A percentile compares a stretch with the other conserved stretches of the same genome.
phyloP scores from a whole-genome alignment of 2,888 invertebrate genomes.

The Catonia carolina region DNA sequence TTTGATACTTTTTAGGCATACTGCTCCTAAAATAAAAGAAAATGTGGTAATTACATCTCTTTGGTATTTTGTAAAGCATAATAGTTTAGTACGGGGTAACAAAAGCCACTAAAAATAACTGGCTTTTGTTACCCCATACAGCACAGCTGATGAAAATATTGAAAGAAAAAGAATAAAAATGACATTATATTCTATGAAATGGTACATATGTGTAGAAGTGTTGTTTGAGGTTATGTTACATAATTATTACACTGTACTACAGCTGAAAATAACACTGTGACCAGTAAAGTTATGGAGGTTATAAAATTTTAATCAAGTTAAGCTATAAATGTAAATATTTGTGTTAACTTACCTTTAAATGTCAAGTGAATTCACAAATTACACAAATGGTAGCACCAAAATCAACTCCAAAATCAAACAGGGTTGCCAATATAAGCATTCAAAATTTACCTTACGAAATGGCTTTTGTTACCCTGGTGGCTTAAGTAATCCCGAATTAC shows the following conservation, averaged over 20 bases:
- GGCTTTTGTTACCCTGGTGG: constrained; percentile 1
- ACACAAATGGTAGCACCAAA: constrained; percentile 1
- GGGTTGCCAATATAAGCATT: constrained; percentile 15
- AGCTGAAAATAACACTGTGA: constrained; percentile 9
- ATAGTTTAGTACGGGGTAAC: constrained; percentile 14
- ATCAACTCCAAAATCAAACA: constrained; percentile 10
- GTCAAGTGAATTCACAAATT: constrained; percentile 6
- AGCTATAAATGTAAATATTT: constrained; percentile 1
- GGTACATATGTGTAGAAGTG: constrained; percentile 10
- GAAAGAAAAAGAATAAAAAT: constrained; percentile 14
- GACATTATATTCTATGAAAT: constrained; percentile 13
- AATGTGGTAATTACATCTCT: too few species aligned
- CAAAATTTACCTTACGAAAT: constrained; percentile 6
- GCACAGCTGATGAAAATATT: constrained; percentile 4
- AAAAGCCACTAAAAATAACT: constrained; percentile 12
- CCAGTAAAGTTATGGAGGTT: constrained; percentile 11
- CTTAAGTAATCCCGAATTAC: constrained; percentile 3
- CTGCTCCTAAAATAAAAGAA: constrained; percentile 4
- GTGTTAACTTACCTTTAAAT: constrained; percentile 17
- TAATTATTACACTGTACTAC: constrained; percentile 3
- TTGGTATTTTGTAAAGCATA: too few species aligned
- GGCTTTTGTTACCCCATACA: constrained; percentile 15
- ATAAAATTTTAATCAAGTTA: not conserved
- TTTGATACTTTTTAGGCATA: constrained; percentile 14
- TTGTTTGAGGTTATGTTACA: constrained; percentile 16